phyloP scores from a whole-genome alignment of 2,888 invertebrate species.

The Lasioglossum zephyrum region DNA sequence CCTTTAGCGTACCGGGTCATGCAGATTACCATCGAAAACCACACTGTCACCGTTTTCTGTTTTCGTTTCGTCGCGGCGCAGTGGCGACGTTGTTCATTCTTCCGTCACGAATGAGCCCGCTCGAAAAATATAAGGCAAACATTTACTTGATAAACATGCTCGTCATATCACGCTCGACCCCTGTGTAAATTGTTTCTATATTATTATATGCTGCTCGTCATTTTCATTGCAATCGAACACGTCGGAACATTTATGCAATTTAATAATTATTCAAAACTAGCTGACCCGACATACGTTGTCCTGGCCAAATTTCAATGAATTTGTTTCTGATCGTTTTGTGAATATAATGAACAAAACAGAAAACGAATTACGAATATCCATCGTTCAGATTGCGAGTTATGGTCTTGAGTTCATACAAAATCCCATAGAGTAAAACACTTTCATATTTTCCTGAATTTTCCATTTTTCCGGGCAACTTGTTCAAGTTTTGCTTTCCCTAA shows the following conservation, averaged over 20 bases:
- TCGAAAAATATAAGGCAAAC: constrained; percentile 7
- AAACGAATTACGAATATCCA: no score
- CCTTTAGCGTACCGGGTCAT: constrained; percentile 14
- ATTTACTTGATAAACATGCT: background rate
- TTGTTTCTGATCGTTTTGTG: no score
- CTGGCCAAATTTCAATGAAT: no score
- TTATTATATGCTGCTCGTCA: background rate
- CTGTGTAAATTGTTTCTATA: background rate
- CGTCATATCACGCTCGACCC: background rate
- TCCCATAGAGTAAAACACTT: no score
- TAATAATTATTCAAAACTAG: background rate
- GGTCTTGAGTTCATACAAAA: no score
- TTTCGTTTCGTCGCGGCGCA: background rate
- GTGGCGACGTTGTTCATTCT: background rate
- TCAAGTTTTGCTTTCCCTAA: no score
- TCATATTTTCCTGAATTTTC: no score
- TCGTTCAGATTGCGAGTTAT: no score
- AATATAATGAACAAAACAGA: no score
- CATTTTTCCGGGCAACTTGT: no score
- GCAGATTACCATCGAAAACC: constrained; percentile 22
- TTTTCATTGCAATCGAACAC: background rate
- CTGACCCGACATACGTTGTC: no score
- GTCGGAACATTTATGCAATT: background rate
- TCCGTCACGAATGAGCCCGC: background rate
- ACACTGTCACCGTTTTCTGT: constrained; percentile 1